These are phyloP conservation scores for Steinernema carpocapsae DNA, from an alignment of 2,888 invertebrate genomes.

Conservation along the genomic window DNA sequence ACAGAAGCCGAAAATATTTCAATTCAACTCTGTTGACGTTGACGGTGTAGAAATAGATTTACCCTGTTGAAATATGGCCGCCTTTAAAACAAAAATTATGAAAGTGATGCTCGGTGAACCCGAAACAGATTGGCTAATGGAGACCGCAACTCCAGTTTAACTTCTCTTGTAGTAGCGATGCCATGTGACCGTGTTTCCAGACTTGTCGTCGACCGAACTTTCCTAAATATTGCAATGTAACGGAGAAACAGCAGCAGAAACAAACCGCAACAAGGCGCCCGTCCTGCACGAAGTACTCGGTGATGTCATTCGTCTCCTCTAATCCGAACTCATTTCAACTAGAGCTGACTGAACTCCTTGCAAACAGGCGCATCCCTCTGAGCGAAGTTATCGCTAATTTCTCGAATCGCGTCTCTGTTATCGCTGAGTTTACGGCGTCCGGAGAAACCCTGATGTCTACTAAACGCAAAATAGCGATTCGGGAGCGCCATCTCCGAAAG, in stretches of 20 bases:
- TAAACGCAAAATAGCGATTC: too few species aligned
- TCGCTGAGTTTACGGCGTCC: too few species aligned
- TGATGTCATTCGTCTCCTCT: constrained; percentile 25
- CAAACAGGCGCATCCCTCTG: too few species aligned
- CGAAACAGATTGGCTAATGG: not conserved
- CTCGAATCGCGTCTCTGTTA: too few species aligned
- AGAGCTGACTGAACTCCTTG: too few species aligned
- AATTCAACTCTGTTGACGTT: constrained; percentile 67
- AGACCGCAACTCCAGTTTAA: not conserved
- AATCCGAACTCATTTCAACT: not conserved
- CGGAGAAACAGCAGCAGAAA: not conserved
- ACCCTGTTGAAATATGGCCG: constrained; percentile 43
- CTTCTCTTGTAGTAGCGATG: constrained; percentile 24
- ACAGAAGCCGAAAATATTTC: constrained; percentile 66
- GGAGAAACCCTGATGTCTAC: too few species aligned
- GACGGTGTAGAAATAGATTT: constrained; percentile 67
- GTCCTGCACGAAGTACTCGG: constrained; percentile 13
- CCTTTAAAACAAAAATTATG: constrained; percentile 1
- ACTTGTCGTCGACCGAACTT: constrained; percentile 27
- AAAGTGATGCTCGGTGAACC: constrained; percentile 13
- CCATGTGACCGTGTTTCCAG: constrained; percentile 24
- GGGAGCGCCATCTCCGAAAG: too few species aligned
- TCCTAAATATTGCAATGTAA: constrained; percentile 1
- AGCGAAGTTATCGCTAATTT: too few species aligned
- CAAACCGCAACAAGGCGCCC: constrained; percentile 24